Conservation (phyloP, 2,797 vertebrate genomes). For the Trichosurus vulpecula region DNA sequence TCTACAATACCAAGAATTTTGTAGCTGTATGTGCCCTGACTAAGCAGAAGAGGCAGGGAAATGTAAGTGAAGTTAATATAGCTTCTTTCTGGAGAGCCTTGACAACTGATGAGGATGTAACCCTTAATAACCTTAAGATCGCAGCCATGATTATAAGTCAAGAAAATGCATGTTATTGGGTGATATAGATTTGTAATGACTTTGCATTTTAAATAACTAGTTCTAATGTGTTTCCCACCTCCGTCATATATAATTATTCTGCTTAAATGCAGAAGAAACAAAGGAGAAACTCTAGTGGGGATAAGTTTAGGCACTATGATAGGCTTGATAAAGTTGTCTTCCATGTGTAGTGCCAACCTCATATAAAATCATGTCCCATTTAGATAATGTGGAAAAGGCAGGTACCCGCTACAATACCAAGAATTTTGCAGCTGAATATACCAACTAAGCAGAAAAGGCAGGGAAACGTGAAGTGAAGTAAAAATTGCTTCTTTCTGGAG, state of each 20-base stretch:
- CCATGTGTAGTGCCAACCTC: neutral
- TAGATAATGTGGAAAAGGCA: neutral
- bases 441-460: neutral
- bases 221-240: neutral
- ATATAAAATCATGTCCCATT: neutral
- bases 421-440: neutral
- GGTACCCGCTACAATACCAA: neutral
- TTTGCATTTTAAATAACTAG: neutral
- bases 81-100: neutral
- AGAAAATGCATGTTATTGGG: neutral
- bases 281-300: neutral
- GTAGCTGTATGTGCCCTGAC: neutral
- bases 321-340: neutral
- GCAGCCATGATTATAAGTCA: neutral
- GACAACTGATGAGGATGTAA: neutral
- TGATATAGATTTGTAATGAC: neutral
- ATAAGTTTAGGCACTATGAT: neutral
- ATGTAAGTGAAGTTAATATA: neutral
- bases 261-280: neutral
- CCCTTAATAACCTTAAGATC: neutral
- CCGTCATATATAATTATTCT: neutral
- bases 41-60: neutral
- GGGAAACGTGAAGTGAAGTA: neutral
- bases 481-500: neutral
- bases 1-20: neutral